Conservation (phyloP, 2,113 vertebrate species). For the Saguinus midas region DNA sequence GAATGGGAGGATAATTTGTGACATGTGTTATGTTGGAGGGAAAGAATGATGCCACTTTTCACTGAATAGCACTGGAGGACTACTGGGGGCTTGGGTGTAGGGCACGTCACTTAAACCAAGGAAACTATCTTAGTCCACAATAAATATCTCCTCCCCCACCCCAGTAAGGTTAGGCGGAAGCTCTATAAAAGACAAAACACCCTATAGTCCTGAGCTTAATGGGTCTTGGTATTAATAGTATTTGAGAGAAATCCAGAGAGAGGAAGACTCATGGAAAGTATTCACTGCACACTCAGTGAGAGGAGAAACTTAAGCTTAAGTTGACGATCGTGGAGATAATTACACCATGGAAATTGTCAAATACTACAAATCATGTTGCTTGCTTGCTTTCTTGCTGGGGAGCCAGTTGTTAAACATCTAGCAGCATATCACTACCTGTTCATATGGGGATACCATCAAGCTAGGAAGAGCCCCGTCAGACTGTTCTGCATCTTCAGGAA, state of each 20-base stretch:
- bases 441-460: neutral
- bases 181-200: neutral
- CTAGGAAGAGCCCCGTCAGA: neutral
- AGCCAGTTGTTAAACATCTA: no score
- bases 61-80: neutral
- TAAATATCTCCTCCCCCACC: neutral
- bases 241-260: conserved; percentile 7
- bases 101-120: neutral
- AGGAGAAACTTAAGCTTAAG: neutral
- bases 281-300: neutral
- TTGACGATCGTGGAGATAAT: no score
- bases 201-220: neutral
- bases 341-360: no score
- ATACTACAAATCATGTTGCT: no score
- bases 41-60: neutral
- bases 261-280: neutral
- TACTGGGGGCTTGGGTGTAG: neutral
- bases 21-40: neutral
- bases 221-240: neutral
- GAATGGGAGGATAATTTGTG: neutral
- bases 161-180: neutral
- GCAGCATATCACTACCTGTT: neutral
- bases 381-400: no score
- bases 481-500: neutral
- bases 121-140: neutral